Evolutionary conservation across 2,797 vertebrate genomes (phyloP), one percentile per base, ranked within the genome.

Genomic region (Leuciscus waleckii): DNA sequence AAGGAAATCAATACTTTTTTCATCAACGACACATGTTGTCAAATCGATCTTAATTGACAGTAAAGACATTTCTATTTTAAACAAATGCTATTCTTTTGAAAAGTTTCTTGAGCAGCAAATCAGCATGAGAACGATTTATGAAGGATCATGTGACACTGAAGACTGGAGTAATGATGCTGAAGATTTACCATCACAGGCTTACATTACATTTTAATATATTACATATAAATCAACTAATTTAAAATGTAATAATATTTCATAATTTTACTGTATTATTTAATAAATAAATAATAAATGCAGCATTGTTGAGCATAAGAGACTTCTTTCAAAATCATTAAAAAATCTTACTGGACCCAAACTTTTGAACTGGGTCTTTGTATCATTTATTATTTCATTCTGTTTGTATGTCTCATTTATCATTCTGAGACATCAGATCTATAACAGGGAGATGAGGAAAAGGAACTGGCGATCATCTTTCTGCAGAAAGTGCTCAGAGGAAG

Each of bases 401-500:
- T 23, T 35, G 8, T 35, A 56, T 56, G 32, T 14, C 21, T 13
- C 5, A 11, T 61, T n/a, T 58, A 41, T 65, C 9, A 8, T 65
- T 46, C n/a, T 79, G 77, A 13, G 39, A 65, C 43, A 46, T 32
- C 2, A 26, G 54, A 5, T 61, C n/a, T 63, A 29, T 46, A 21
- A 46, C 56, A 98, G 98, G 95, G 95, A 43, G 96, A 98, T 7
- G 98, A 98, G 92, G 96, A 98, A 74, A 94, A 17, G 71, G 97
- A 98, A 88, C 92, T 97, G 80, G 97, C 97, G 37, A 93, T 97
- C 81, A 96, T 98, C 89, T 90, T 88, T 86, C 88, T 99, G 88
- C 98, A 99, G 92, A 97, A 96, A 89, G 83, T 99, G 83, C 93
- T 99, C 65, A 96, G 97, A 89, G 98, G 98, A 90, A 95, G 97